Evolutionary conservation across 2,888 invertebrate species (phyloP), one percentile per base, ranked within the genome.

Genomic region (Anagyrus pseudococci): DNA sequence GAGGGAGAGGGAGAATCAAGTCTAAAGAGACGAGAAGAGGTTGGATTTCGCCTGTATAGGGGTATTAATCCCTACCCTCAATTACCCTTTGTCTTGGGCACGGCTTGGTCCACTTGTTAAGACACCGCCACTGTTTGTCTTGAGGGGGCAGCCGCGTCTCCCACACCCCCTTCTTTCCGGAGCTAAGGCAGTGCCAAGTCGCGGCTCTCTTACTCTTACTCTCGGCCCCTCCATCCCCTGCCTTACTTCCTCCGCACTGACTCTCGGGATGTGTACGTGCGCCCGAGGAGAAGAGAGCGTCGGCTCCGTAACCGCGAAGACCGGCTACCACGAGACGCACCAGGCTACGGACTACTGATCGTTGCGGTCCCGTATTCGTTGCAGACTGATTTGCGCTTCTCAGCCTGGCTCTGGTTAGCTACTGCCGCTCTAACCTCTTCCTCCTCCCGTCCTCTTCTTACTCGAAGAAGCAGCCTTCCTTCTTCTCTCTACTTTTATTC

Each of bases 91-190:
- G 80, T 80, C 80, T 81, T 81, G 80, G 79, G 80, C 78, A 73
- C 77, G 77, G 80, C 79, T 80, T 80, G 79, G 80, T 80, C 80
- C 80, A 80, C 80, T 81, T 80, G 80, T 81, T 81, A 81, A 80
- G 80, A 81, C 80, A 80, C 80, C 80, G 78, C 79, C 76, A 81
- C 80, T 80, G 80, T 81, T 81, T 81, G 80, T 81, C 80, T 81
- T 80, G 73, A 77, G 73, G 75, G 75, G 75, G 75, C 73, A 73
- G 72, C 64, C 57, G 48, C 52, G 25, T 26, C 33, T 55, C 46
- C 67, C 66, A 37, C 66, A 52, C 43, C 62, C 55, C 20, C 50
- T 64, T 58, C 68, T 59, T 64, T 62, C 61, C 65, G 66, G 59
- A 67, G 68, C 65, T 66, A 66, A 66, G 64, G 59, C 65, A 65